Evolutionary conservation across 2,888 invertebrate genomes (phyloP).

Genomic region (Phyto melanocephala): DNA sequence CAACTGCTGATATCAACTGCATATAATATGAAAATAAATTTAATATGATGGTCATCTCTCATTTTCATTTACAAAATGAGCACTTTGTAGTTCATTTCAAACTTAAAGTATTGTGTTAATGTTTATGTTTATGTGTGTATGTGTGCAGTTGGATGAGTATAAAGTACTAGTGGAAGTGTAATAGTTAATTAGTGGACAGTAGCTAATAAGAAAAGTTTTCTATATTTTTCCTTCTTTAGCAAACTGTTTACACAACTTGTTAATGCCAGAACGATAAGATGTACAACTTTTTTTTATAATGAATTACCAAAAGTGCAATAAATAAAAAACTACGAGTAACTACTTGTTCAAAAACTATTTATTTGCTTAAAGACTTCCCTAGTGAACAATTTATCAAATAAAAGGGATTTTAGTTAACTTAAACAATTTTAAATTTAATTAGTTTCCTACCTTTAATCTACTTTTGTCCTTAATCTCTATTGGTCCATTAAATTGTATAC

Average conservation of each 20-base stretch:
- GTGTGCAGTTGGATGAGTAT: not conserved
- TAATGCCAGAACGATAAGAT: conserved; percentile 1
- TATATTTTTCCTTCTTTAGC: not conserved
- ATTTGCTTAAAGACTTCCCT: not conserved
- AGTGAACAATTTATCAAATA: not conserved
- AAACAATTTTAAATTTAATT: not conserved
- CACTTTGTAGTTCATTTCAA: conserved; percentile 45
- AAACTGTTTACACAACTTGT: conserved; percentile 32
- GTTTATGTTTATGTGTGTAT: not conserved
- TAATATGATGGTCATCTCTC: not conserved
- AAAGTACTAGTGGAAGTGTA: conserved; percentile 14
- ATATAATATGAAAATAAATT: conserved; percentile 18
- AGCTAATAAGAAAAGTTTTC: conserved; percentile 47
- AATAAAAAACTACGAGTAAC: too few relatives aligned
- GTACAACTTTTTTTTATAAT: conserved; percentile 32
- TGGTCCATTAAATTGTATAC: conserved; percentile 42
- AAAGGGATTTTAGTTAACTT: not conserved
- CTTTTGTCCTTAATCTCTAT: conserved; percentile 25
- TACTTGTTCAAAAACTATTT: not conserved
- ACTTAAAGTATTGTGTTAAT: conserved; percentile 13
- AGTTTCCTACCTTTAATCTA: conserved; percentile 20
- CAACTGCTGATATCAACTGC: not conserved
- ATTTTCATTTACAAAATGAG: conserved; percentile 46
- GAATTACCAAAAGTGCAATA: conserved; percentile 21
- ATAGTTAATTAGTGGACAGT: conserved; percentile 52